These are phyloP conservation scores for Selenia dentaria DNA, from an alignment of 2,888 invertebrate genomes.

Conservation along the genomic window DNA sequence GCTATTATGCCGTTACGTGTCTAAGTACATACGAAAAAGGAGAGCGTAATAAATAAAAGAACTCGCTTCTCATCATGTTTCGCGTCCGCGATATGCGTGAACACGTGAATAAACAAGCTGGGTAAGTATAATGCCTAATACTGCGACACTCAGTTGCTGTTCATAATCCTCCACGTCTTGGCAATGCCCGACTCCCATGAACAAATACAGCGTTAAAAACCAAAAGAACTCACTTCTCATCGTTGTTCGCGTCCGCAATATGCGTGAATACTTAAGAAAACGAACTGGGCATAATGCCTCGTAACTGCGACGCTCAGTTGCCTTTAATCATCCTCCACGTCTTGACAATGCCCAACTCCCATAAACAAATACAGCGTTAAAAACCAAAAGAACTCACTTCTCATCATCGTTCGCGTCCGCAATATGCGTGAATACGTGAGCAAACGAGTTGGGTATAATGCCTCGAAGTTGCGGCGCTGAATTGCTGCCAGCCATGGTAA, in stretches of 20 bases:
- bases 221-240: slow-evolving; percentile 89
- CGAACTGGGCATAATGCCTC: no score
- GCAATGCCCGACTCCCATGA: no score
- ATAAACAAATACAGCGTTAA: no score
- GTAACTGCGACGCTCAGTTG: no score
- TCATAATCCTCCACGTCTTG: no score
- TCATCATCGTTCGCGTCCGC: slow-evolving; percentile 96
- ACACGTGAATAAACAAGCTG: slow-evolving; percentile 99
- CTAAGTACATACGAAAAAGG: no score
- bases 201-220: no score
- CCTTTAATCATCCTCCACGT: slow-evolving; percentile 99
- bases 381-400: slow-evolving; percentile 87
- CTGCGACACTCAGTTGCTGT: no score
- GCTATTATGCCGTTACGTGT: no score
- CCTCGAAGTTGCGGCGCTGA: slow-evolving; percentile 95
- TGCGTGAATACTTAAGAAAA: slow-evolving; percentile 99
- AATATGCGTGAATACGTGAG: slow-evolving; percentile 99
- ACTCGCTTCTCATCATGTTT: slow-evolving; percentile 94
- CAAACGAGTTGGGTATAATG: slow-evolving; percentile 99
- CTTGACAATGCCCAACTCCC: slow-evolving; percentile 99
- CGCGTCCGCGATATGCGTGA: slow-evolving; percentile 98
- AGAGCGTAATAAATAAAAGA: no score
- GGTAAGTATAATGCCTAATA: no score
- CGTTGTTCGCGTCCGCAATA: slow-evolving; percentile 96
- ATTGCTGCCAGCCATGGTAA: slow-evolving; percentile 98